Conservation (phyloP, 2,113 vertebrate genomes). For the Dicrurus megarhynchus region DNA sequence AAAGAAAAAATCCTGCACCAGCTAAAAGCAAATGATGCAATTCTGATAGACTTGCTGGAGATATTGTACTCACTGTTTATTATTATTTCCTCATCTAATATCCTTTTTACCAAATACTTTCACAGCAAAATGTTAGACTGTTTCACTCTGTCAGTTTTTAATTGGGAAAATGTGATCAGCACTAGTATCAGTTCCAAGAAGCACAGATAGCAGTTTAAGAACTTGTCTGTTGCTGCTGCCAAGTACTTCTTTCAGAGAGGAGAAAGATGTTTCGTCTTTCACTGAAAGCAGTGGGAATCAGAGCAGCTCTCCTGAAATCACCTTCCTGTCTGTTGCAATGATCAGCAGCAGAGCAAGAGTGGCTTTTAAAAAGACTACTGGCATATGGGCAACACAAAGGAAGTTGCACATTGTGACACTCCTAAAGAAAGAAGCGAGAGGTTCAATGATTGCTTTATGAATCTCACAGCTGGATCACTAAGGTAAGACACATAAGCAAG, state of each 20-base stretch:
- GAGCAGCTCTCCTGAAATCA: background rate
- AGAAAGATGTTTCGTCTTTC: background rate
- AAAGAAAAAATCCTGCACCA: background rate
- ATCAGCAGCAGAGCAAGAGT: background rate
- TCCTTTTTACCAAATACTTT: background rate
- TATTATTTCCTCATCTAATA: background rate
- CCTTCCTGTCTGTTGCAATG: background rate
- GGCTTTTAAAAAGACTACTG: background rate
- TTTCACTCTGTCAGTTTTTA: background rate
- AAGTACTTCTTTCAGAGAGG: background rate
- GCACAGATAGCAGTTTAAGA: background rate
- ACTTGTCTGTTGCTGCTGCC: background rate
- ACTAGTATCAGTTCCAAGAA: background rate
- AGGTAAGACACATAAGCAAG: background rate
- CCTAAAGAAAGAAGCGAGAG: background rate
- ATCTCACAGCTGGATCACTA: background rate
- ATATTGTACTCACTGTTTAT: background rate
- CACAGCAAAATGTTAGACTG: background rate
- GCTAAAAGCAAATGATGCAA: background rate
- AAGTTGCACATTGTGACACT: background rate
- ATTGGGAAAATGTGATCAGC: background rate
- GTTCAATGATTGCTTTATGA: background rate
- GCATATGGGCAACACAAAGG: background rate
- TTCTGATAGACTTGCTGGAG: background rate
- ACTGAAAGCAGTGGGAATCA: background rate